Evolutionary conservation across 30 jellyfish, hydroid and myxozoan species (phyloP), one percentile per base, ranked within the genome.

Genomic region (Aurelia aurita complex sp. Pacific): DNA sequence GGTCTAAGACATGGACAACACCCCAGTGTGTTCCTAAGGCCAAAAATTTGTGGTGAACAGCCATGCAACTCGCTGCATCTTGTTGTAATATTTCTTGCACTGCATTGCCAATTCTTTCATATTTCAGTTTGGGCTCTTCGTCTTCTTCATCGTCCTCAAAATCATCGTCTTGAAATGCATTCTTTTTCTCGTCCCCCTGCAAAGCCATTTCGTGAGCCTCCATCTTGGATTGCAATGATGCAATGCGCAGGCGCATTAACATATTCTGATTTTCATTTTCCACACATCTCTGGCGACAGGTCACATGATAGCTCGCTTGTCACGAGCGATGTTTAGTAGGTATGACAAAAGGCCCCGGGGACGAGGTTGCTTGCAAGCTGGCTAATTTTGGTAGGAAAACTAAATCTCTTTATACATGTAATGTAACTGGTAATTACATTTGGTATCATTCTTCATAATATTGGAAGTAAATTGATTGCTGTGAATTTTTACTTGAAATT

Each of bases 61-160:
- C 91, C 98, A 94, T 94, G 60, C 98, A 94, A 81, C 98, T 94
- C 55, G 98, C 97, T 13, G 97, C 98, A 87, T 94, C 98, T 69
- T 83, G 90, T 42, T 69, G 80, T 14, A 94, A 70, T 8, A 94
- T 94, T 18, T 89, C 96, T 35, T 79, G 96, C 1, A 94, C 53
- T 34, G 95, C 86, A 79, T 88, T 94, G 12, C 98, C 98, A 40
- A 94, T 91, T 51, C 98, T 60, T 62, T 88, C 97, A 57, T 94
- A 94, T 70, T 89, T 88, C 10, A 94, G 74, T 61, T 83, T 94
- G 10, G 98, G 98, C 78, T 94, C 98, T 42, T 88, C 97, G 62
- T 94, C 97, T 1, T 94, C 98, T 5, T 88, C 97, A 19, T 87
- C 97, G n/a, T 93, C 97, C 2, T 91, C 94, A 1, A 59, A 57